phyloP scores from a whole-genome alignment of 2,888 invertebrate genomes.

The Colostygia pectinataria region DNA sequence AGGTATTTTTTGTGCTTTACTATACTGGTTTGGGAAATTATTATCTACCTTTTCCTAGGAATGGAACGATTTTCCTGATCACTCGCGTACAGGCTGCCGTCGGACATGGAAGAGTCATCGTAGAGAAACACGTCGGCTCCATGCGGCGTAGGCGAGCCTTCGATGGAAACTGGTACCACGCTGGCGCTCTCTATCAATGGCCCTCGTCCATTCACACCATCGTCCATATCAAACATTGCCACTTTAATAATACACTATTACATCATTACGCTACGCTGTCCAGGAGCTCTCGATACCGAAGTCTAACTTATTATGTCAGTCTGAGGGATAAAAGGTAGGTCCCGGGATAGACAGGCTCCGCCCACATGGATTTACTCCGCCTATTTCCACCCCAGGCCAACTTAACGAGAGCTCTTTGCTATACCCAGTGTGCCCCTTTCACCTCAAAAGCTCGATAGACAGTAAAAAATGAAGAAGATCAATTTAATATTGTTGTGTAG shows the following conservation, averaged over 20 bases:
- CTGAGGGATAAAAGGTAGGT: slow-evolving; percentile 6
- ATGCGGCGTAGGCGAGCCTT: slow-evolving; percentile 69
- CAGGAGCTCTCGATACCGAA: slow-evolving; percentile 6
- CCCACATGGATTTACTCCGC: slow-evolving; percentile 26
- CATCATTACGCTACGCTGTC: slow-evolving; percentile 11
- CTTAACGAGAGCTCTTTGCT: slow-evolving; percentile 15
- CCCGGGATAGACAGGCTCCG: slow-evolving; percentile 23
- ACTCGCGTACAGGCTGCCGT: slow-evolving; percentile 89
- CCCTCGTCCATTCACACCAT: slow-evolving; percentile 39
- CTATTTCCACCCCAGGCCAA: slow-evolving; percentile 21
- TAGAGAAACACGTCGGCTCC: slow-evolving; percentile 89
- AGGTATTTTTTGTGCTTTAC: too few relatives aligned
- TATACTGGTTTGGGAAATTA: too few relatives aligned
- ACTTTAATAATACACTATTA: slow-evolving; percentile 9
- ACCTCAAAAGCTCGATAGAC: background rate
- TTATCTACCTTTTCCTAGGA: slow-evolving; percentile 84
- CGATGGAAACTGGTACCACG: slow-evolving; percentile 72
- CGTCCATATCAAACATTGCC: slow-evolving; percentile 55
- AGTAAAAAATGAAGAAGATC: slow-evolving; percentile 16
- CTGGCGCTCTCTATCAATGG: slow-evolving; percentile 42
- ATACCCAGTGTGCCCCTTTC: background rate
- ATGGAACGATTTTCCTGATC: slow-evolving; percentile 91
- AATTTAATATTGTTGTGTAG: background rate
- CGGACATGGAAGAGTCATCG: slow-evolving; percentile 82
- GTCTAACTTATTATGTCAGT: slow-evolving; percentile 13